These are phyloP conservation scores for Enhydra lutris DNA, from an alignment of 2,113 vertebrate species.

Conservation along the genomic window DNA sequence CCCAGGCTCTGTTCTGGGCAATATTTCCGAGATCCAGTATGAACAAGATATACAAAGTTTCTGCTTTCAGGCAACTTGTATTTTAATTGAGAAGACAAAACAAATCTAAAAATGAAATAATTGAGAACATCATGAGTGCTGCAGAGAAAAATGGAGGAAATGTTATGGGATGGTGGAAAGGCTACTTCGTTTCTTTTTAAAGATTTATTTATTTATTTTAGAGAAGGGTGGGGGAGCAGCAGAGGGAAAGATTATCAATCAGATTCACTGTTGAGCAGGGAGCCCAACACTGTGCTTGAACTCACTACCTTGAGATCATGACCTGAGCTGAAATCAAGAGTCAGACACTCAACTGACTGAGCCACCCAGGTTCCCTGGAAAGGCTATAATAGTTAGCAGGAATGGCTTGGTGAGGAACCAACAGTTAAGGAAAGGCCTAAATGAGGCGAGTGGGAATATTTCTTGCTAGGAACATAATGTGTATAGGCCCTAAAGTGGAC, in stretches of 20 bases:
- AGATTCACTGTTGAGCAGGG: neutral
- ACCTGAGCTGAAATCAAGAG: neutral
- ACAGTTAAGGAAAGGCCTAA: neutral
- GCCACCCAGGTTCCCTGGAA: neutral
- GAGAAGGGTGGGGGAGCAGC: neutral
- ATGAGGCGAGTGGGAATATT: neutral
- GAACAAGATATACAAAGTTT: neutral
- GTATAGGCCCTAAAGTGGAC: neutral
- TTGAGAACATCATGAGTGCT: neutral
- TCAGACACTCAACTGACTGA: neutral
- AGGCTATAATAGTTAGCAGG: neutral
- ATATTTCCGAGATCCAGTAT: neutral
- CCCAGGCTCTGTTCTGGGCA: neutral
- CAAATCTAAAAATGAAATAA: neutral
- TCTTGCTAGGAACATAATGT: neutral
- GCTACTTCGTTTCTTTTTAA: neutral
- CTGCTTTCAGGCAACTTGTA: neutral
- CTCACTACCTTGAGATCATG: neutral
- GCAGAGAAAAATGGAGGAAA: neutral
- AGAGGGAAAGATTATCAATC: neutral
- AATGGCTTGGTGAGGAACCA: neutral
- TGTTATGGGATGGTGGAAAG: neutral
- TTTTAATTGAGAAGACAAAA: neutral
- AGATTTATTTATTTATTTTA: neutral
- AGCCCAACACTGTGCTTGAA: neutral